Evolutionary conservation across 2,797 vertebrate species (phyloP), one percentile per base, ranked within the genome.

Genomic region (Xerus rutilus): DNA sequence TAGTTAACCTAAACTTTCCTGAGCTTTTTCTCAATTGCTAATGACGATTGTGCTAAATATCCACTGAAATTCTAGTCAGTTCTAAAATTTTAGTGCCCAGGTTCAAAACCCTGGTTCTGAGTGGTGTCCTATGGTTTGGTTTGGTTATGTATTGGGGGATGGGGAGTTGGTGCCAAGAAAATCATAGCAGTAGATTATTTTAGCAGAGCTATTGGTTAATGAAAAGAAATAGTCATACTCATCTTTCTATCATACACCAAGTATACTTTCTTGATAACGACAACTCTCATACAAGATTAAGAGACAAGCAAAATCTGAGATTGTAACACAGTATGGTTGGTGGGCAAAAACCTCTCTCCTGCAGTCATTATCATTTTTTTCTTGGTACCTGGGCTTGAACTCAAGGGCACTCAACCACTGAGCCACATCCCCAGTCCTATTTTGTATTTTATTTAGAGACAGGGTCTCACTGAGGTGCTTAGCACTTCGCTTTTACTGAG

Each of bases 151-250:
- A 52, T 62, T 32, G 39, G 5, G 23, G 35, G 30, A 6, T 35
- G 21, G 9, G 25, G n/a, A 45, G 32, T 20, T 35, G 5, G n/a
- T 9, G n/a, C 72, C 4, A n/a, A n/a, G 21, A 86, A 88, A 83
- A 88, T 62, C 15, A n/a, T 64, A 84, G 83, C 73, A 30, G 30
- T 28, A 43, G 72, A 17, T 65, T 86, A 17, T n/a, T 96, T 93
- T 67, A 64, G 62, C 9, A 84, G 64, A 94, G 25, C 7, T 84
- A 18, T 73, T 69, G 54, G 64, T 84, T 59, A 74, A 43, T 78
- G 23, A 73, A 93, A 84, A 84, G 86, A 88, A 86, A 5, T 52
- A 57, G 72, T 23, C 43, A 59, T 32, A 30, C 10, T 45, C 72
- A 32, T 77, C 20, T 28, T 6, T 89, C 17, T 89, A 7, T 65